phyloP scores from a whole-genome alignment of 2,797 vertebrate species.

The Pitangus sulphuratus region DNA sequence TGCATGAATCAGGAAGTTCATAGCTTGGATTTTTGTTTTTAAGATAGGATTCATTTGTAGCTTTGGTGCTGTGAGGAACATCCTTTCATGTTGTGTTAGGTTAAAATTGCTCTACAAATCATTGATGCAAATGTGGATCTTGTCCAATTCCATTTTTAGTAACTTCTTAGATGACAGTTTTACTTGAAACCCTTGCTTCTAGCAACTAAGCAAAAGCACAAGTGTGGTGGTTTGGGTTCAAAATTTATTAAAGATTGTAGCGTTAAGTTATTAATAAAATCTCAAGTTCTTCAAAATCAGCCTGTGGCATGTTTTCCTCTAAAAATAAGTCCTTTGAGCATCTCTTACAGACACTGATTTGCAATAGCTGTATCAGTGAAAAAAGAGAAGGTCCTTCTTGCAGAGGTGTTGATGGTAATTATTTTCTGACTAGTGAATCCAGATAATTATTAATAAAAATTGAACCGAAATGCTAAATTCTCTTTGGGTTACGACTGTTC shows the following conservation, averaged over 20 bases:
- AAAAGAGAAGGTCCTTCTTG: background rate
- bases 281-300: background rate
- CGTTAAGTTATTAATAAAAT: background rate
- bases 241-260: background rate
- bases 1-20: background rate
- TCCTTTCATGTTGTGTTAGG: background rate
- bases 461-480: background rate
- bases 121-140: background rate
- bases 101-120: background rate
- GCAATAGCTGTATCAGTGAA: fast-evolving
- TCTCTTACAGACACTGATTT: background rate
- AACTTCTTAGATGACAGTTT: background rate
- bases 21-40: background rate
- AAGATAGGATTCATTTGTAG: background rate
- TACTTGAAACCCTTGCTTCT: background rate
- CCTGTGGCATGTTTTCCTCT: background rate
- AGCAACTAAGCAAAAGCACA: background rate
- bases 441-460: background rate
- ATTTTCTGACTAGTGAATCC: background rate
- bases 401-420: background rate
- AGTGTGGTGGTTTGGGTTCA: background rate
- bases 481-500: background rate
- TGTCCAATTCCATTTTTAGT: background rate
- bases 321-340: background rate
- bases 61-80: background rate